Base-by-base conservation (phyloP, 2,797 vertebrate genomes). In the Odontamblyopus lacepedii region DNA sequence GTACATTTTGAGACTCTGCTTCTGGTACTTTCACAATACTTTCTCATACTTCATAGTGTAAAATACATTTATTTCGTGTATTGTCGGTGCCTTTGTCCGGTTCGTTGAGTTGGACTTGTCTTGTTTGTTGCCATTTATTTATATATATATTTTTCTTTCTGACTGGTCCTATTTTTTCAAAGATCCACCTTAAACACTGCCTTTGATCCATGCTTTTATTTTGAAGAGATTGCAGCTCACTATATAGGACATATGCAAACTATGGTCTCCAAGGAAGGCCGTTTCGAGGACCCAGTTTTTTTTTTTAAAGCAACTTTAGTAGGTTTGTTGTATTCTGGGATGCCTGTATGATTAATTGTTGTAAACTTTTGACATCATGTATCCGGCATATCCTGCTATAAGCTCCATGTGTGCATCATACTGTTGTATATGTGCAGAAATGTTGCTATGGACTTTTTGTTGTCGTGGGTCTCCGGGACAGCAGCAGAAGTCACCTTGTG, bases 21-120 rank as follows among this genome's bases (percentile, higher is more conserved):
- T 83, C 76, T 75, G 71, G 76, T 80, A 69, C 69, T 73, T 87
- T 87, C 87, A 80, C 83, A 79, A 85, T 86, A 85, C 84, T 66
- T 76, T 90, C 76, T 90, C 79, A 82, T 86, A 87, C 59, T 79
- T 88, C 81, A 78, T 82, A 83, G 88, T 93, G 88, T 91, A 83
- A 75, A 79, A 86, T 83, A 83, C 79, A 80, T 78, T 84, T 85
- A 86, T 92, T 76, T 30, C 83, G 85, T 92, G 93, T 92, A 85
- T 92, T 91, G 90, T 92, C 74, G 86, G 90, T 93, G 87, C 89
- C 89, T 92, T 92, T 75, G 87, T 89, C 89, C 84, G 84, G 85
- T 90, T 91, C 72, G 85, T 73, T 88, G 87, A 75, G 78, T 85
- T 86, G 83, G 83, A 91, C 83, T 88, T 88, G 86, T 88, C 82